Conservation (phyloP, 53 echinoderm and acorn worm genomes). For the Temnopleurus reevesii region DNA sequence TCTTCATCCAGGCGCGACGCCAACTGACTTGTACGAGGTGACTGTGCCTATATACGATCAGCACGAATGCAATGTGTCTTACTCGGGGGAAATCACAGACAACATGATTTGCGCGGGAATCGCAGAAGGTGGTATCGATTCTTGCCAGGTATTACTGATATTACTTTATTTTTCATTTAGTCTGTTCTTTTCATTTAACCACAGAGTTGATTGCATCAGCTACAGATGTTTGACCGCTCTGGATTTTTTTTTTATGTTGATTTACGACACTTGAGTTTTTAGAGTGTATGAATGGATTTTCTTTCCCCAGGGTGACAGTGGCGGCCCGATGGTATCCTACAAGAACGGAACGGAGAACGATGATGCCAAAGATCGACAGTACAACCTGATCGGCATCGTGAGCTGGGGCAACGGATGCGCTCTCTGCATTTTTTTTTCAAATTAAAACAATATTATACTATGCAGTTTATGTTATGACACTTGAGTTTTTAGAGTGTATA, state of each 20-base stretch:
- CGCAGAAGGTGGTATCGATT: slow-evolving; percentile 65
- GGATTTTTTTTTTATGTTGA: too few relatives aligned
- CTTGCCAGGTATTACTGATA: slow-evolving; percentile 60
- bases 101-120: slow-evolving; percentile 74
- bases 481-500: too few relatives aligned
- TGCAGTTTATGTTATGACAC: too few relatives aligned
- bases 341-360: neutral
- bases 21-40: slow-evolving; percentile 58
- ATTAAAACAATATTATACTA: too few relatives aligned
- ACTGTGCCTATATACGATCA: slow-evolving; percentile 52
- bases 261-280: too few relatives aligned
- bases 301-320: slow-evolving; percentile 91
- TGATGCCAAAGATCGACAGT: too few relatives aligned
- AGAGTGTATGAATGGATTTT: too few relatives aligned
- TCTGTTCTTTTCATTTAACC: too few relatives aligned
- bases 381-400: slow-evolving; percentile 83
- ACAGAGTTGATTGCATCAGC: too few relatives aligned
- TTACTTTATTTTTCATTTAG: too few relatives aligned
- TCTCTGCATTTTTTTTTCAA: too few relatives aligned
- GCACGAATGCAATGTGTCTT: slow-evolving; percentile 50
- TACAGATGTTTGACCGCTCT: too few relatives aligned
- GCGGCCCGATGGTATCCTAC: slow-evolving; percentile 84
- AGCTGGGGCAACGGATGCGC: slow-evolving; percentile 96
- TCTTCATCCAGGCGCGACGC: slow-evolving; percentile 24
- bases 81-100: slow-evolving; percentile 62